Evolutionary conservation across 2,797 vertebrate species (phyloP).

Genomic region (Melanogrammus aeglefinus): DNA sequence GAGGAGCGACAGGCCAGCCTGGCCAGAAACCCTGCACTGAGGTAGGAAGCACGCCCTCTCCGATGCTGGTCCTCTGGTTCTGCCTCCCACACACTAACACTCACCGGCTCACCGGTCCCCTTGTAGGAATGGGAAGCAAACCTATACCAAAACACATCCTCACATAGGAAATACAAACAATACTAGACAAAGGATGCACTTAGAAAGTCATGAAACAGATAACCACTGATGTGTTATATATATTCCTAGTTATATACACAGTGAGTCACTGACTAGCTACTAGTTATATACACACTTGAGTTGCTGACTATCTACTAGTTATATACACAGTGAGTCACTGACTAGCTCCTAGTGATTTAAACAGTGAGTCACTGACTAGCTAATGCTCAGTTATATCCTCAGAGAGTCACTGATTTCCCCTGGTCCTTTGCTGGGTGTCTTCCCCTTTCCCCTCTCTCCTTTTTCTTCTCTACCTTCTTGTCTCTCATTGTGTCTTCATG

Average conservation of each 20-base stretch:
- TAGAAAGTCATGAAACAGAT: neutral
- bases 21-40: constrained; percentile 88
- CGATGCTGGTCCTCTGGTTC: neutral
- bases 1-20: constrained; percentile 94
- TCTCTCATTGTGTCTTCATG: too few species aligned
- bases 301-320: too few species aligned
- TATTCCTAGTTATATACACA: too few species aligned
- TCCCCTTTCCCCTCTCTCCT: too few species aligned
- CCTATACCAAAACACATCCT: neutral
- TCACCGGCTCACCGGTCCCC: neutral
- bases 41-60: constrained; percentile 66
- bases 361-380: neutral
- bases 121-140: neutral
- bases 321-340: too few species aligned
- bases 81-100: constrained; percentile 7
- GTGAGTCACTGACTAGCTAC: too few species aligned
- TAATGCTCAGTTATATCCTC: neutral
- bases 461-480: too few species aligned
- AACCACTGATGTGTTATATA: neutral
- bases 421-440: neutral
- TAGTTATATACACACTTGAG: too few species aligned
- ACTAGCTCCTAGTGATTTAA: neutral
- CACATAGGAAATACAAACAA: neutral
- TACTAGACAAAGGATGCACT: neutral
- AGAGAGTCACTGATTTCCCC: neutral